Evolutionary conservation across 1,140 invertebrate species (phyloP), one percentile per base, ranked within the genome.

Genomic region (Cotesia glomerata): DNA sequence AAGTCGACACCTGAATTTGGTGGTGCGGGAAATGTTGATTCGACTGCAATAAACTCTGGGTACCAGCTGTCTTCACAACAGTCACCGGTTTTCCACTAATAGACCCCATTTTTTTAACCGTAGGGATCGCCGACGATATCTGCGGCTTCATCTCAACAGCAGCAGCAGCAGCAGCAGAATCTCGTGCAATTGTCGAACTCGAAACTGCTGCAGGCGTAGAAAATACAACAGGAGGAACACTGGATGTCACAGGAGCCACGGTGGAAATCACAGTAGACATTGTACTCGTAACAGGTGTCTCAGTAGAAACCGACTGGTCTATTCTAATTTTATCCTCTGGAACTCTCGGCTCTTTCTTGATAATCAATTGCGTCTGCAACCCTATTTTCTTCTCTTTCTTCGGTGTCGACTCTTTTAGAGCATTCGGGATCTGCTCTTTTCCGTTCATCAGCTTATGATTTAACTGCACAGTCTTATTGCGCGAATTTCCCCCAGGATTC

Each of bases 1-100:
- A 88, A 3, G 87, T 89, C 13, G 87, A 89, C 11, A 87, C 82
- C 71, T 87, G 86, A 71, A 87, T 87, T 69, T 87, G 85, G 62
- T 87, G 86, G 79, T 84, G 86, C 0, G 85, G 82, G 63, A 84
- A 87, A 74, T 87, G 85, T 59, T 87, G 86, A 78, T 86, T 87
- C 0, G 85, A 86, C 56, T 87, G 86, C 5, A 87, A 51, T 8
- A 87, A 76, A 76, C 86, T 87, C 45, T 87, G 86, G 0, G 85
- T 59, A 4, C 80, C 75, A 36, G 75, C 83, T 0, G 85, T 81
- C 68, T 87, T 87, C 0, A 86, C 81, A n/a, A 87, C 82, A 8
- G 85, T 77, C 0, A 87, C 81, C 0, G 85, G 81, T 72, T 87
- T 87, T n/a, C 81, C 77, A 7, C 81, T 75, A 26, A 78, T 82